phyloP scores from a whole-genome alignment of 2,113 vertebrate species.

The Potamarius usumacintae region DNA sequence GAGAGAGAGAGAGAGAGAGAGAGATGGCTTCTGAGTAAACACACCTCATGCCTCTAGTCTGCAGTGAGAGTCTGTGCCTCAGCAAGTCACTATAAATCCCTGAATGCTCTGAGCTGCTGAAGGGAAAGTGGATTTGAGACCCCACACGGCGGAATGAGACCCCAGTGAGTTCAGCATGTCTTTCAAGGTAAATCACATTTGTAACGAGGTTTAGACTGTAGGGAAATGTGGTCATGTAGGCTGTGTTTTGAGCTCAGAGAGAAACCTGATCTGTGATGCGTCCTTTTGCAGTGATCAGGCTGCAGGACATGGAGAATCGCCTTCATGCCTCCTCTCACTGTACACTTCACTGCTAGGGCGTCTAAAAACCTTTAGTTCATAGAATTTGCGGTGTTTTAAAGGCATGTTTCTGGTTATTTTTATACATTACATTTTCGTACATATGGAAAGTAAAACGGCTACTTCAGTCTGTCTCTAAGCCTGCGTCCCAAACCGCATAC shows the following conservation, averaged over 20 bases:
- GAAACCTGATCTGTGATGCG: not conserved
- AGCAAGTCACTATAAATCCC: constrained; percentile 1
- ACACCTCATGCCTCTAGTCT: not conserved
- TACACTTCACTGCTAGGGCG: not conserved
- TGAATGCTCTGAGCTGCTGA: not conserved
- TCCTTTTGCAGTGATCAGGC: not conserved
- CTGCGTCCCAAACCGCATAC: not conserved
- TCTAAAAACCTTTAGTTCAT: not conserved
- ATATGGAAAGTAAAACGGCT: not conserved
- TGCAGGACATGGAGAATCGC: not conserved
- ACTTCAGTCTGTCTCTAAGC: too few relatives aligned
- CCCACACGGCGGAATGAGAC: constrained; percentile 61
- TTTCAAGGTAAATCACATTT: constrained; percentile 71
- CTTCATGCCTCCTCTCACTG: not conserved
- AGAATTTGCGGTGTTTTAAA: not conserved
- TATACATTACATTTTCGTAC: not conserved
- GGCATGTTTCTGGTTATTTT: not conserved
- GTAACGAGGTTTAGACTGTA: not conserved
- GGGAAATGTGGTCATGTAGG: not conserved
- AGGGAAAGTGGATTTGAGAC: not conserved
- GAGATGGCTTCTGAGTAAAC: constrained; percentile 16
- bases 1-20: not conserved
- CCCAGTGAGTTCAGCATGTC: constrained; percentile 72
- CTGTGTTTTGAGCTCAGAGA: not conserved
- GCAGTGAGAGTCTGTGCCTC: constrained; percentile 2